Evolutionary conservation across 2,888 invertebrate genomes (phyloP).

Genomic region (Serrognathus titanus): DNA sequence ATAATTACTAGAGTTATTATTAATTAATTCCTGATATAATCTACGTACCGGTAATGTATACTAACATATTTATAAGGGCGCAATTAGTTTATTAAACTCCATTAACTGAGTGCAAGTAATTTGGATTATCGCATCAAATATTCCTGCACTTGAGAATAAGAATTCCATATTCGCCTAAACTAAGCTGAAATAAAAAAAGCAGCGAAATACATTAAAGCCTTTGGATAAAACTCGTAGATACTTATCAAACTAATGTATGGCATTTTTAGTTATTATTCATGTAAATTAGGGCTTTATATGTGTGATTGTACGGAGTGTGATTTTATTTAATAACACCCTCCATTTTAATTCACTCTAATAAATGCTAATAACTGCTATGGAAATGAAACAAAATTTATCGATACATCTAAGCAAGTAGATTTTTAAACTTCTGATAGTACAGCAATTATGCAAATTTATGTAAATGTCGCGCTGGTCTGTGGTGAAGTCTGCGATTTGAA

Average conservation of each 20-base stretch:
- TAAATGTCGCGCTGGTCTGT: not conserved
- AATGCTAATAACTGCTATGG: slow-evolving; percentile 24
- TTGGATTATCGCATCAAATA: too few relatives aligned
- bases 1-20: too few relatives aligned
- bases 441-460: slow-evolving; percentile 18
- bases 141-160: not conserved
- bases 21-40: too few relatives aligned
- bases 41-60: too few relatives aligned
- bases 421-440: slow-evolving; percentile 5
- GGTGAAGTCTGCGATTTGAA: too few relatives aligned
- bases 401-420: slow-evolving; percentile 11
- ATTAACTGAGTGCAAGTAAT: too few relatives aligned
- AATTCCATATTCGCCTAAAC: slow-evolving; percentile 5
- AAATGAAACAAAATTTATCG: slow-evolving; percentile 18
- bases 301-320: slow-evolving; percentile 42
- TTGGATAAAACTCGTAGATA: slow-evolving; percentile 42
- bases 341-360: slow-evolving; percentile 32
- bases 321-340: slow-evolving; percentile 45
- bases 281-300: slow-evolving; percentile 45
- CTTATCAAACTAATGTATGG: slow-evolving; percentile 43
- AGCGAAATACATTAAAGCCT: slow-evolving; percentile 19
- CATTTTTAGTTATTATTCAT: slow-evolving; percentile 47
- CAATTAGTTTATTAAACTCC: too few relatives aligned
- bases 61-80: too few relatives aligned
- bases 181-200: slow-evolving; percentile 5